Evolutionary conservation across 2,113 vertebrate species (phyloP), one percentile per base, ranked within the genome.

Genomic region (Silurus asotus): DNA sequence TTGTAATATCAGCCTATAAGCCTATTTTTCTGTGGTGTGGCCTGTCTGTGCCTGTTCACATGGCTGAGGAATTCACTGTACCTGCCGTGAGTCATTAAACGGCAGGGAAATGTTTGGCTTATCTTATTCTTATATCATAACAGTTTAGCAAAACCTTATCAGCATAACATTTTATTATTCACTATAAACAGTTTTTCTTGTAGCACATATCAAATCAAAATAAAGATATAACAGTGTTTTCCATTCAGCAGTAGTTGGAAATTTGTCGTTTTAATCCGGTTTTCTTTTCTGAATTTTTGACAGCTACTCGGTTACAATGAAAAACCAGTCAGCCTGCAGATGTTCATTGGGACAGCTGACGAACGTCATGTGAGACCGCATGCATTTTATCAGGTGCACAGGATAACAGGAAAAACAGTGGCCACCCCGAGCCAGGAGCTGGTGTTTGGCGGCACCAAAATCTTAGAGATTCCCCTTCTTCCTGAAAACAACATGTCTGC

Each of bases 341-440:
- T 99, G 93, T 99, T 99, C 94, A 98, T 99, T 1, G 98, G 98
- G n/a, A 99, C 98, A 0, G 96, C 97, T 0, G 98, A 99, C 64
- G 98, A 99, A 82, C 95, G 96, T 53, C 96, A 93, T 91, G 90
- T 98, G 51, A 94, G 97, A 51, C 98, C 98, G 67, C 98, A 99
- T 25, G 94, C 97, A 1, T 99, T 99, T 94, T 99, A 99, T 93
- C 98, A 98, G 89, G 97, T 97, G 85, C 98, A 99, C 93, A 93
- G 97, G 37, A 98, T 99, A 89, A 99, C 98, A 0, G 97, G 98
- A 56, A 99, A 99, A 90, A 98, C 97, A 0, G 98, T 99, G 15
- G 95, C 96, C 84, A 99, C 97, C 49, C 94, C 93, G 56, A 99
- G 97, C 89, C 97, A 97, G 89, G 98, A 99, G 93, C 96, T 95